phyloP scores from a whole-genome alignment of 2,888 invertebrate genomes.

The Megastigmus dorsalis region DNA sequence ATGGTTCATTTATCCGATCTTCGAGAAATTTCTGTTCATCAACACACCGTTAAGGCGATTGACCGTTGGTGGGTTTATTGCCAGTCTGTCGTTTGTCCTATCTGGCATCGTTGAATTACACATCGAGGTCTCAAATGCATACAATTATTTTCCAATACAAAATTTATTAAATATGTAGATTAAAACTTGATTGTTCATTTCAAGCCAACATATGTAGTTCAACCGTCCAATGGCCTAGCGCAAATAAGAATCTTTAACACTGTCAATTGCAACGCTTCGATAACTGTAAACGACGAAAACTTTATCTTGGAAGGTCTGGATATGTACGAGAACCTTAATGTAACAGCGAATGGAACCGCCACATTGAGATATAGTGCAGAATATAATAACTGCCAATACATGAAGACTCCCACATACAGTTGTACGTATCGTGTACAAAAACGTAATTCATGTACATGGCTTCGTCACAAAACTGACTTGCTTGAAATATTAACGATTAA shows the following conservation, averaged over 20 bases:
- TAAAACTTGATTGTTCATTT: too few species aligned
- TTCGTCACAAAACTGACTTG: too few species aligned
- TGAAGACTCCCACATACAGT: too few species aligned
- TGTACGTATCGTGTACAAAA: not conserved
- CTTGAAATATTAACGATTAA: too few species aligned
- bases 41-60: conserved; percentile 90
- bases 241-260: conserved; percentile 84
- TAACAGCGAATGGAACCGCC: conserved; percentile 28
- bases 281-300: conserved; percentile 52
- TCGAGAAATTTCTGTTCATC: conserved; percentile 81
- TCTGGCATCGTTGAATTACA: conserved; percentile 88
- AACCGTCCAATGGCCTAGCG: conserved; percentile 77
- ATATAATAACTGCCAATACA: conserved; percentile 55
- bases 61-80: conserved; percentile 89
- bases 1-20: conserved; percentile 85
- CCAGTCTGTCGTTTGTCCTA: conserved; percentile 87
- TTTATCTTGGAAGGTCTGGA: conserved; percentile 56
- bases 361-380: conserved; percentile 51
- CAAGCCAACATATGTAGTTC: conserved; percentile 78
- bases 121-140: conserved; percentile 78
- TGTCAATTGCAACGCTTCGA: conserved; percentile 59
- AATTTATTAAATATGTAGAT: too few species aligned
- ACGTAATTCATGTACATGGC: too few species aligned
- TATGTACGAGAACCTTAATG: conserved; percentile 59
- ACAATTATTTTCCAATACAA: too few species aligned